Percentiles rank a stretch among this genome's conserved stretches.
phyloP scores from a whole-genome alignment of 2,888 invertebrate genomes.

The Cataglyphis rosenhaueri region DNA sequence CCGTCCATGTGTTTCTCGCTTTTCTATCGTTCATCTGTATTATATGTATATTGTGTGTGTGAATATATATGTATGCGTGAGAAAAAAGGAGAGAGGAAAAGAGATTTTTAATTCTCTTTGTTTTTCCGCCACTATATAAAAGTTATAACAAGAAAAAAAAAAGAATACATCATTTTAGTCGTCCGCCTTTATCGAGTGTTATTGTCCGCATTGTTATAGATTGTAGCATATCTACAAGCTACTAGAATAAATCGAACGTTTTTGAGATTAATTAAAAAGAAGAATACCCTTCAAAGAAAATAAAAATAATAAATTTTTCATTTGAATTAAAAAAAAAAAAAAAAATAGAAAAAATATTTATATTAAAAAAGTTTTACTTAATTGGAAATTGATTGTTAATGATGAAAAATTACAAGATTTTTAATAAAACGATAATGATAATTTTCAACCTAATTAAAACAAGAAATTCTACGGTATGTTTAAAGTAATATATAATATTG shows the following conservation, averaged over 20 bases:
- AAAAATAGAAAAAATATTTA: not conserved
- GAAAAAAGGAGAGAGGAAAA: not conserved
- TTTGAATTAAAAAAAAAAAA: not conserved
- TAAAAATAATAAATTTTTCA: not conserved
- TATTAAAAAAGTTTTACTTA: not conserved
- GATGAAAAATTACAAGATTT: not conserved
- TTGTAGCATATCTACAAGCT: slow-evolving; percentile 6
- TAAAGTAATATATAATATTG: not conserved
- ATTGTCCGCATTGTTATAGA: slow-evolving; percentile 11
- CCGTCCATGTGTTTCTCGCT: slow-evolving; percentile 21
- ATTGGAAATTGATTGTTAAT: not conserved
- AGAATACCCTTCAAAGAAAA: not conserved
- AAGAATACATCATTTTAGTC: not conserved
- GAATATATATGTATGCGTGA: not conserved
- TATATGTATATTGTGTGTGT: not conserved
- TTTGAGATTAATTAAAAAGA: slow-evolving; percentile 8
- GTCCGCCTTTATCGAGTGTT: not conserved
- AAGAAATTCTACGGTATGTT: not conserved
- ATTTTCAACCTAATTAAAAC: not conserved
- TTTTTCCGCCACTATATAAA: not conserved
- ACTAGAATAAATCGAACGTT: slow-evolving; percentile 6
- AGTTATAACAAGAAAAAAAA: slow-evolving; percentile 1
- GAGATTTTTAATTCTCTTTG: not conserved
- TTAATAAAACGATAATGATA: not conserved
- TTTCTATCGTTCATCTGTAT: not conserved